phyloP scores from a whole-genome alignment of 2,888 invertebrate species.

The Linnaemya vulpina region DNA sequence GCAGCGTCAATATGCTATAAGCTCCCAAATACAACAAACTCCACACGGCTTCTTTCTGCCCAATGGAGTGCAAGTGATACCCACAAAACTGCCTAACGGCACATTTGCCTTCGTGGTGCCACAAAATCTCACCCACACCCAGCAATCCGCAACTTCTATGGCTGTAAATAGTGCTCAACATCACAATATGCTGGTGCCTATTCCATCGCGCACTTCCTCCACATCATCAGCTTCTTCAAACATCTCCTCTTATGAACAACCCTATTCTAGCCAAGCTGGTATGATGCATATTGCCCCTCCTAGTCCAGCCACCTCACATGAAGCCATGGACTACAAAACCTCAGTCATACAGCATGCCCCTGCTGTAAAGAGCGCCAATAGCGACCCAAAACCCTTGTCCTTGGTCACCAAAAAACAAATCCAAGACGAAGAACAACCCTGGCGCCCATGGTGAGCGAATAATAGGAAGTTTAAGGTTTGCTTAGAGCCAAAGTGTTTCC shows the following conservation, averaged over 20 bases:
- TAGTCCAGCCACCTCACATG: slow-evolving; percentile 84
- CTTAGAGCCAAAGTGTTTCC: slow-evolving; percentile 62
- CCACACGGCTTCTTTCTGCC: slow-evolving; percentile 86
- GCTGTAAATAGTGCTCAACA: slow-evolving; percentile 76
- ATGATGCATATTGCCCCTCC: slow-evolving; percentile 84
- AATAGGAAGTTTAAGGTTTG: slow-evolving; percentile 24
- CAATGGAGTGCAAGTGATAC: slow-evolving; percentile 90
- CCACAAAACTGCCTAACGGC: slow-evolving; percentile 91
- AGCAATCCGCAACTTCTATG: slow-evolving; percentile 82
- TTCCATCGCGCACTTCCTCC: slow-evolving; percentile 89
- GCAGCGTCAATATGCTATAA: slow-evolving; percentile 75
- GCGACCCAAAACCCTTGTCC: slow-evolving; percentile 85
- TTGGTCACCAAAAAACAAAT: slow-evolving; percentile 88
- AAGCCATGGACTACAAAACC: slow-evolving; percentile 83
- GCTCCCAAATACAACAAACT: slow-evolving; percentile 81
- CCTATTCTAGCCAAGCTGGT: slow-evolving; percentile 81
- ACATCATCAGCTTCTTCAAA: slow-evolving; percentile 87
- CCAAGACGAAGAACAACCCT: slow-evolving; percentile 88
- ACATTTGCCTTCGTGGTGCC: slow-evolving; percentile 92
- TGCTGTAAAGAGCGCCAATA: slow-evolving; percentile 74
- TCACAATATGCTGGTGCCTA: slow-evolving; percentile 88
- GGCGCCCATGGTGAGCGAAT: slow-evolving; percentile 89
- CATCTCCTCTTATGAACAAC: slow-evolving; percentile 84
- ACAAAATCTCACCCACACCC: slow-evolving; percentile 84
- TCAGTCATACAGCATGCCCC: slow-evolving; percentile 84